phyloP scores from a whole-genome alignment of 2,797 vertebrate genomes.

The Apodemus agrarius region DNA sequence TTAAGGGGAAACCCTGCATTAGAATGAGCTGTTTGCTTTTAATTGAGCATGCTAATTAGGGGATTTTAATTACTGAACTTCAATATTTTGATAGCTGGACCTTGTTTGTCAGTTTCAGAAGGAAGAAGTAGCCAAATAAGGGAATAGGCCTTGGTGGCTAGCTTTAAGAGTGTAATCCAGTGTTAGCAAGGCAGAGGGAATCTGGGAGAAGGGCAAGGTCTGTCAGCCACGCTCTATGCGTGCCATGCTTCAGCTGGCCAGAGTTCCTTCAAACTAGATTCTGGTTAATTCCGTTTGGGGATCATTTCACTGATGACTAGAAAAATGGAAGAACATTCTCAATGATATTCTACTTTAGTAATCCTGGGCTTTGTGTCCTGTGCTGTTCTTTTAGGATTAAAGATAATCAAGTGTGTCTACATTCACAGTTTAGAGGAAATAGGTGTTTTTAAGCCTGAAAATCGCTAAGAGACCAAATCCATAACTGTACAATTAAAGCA shows the following conservation, averaged over 20 bases:
- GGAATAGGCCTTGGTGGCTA: too few relatives aligned
- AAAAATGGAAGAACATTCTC: slow-evolving; percentile 14
- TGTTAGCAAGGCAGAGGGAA: neutral
- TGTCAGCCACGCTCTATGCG: neutral
- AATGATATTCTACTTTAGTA: neutral
- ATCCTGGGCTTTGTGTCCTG: slow-evolving; percentile 6
- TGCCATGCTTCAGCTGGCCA: neutral
- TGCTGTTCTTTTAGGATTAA: slow-evolving; percentile 35
- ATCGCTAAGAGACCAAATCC: neutral
- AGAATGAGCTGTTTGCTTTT: too few relatives aligned
- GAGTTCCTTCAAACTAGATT: neutral
- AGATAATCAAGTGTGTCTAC: slow-evolving; percentile 1
- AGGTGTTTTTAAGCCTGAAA: neutral
- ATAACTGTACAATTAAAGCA: neutral
- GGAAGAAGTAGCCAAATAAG: too few relatives aligned
- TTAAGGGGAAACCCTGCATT: too few relatives aligned
- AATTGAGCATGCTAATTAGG: too few relatives aligned
- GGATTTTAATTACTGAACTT: too few relatives aligned
- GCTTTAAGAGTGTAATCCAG: too few relatives aligned
- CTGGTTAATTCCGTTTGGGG: slow-evolving; percentile 46
- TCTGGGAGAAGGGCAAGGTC: neutral
- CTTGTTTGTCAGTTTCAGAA: too few relatives aligned
- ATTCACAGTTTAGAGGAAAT: neutral
- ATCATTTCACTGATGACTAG: slow-evolving; percentile 32
- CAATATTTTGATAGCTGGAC: too few relatives aligned